Base-by-base conservation (phyloP, 2,888 invertebrate species). In the Mythimna impura region DNA sequence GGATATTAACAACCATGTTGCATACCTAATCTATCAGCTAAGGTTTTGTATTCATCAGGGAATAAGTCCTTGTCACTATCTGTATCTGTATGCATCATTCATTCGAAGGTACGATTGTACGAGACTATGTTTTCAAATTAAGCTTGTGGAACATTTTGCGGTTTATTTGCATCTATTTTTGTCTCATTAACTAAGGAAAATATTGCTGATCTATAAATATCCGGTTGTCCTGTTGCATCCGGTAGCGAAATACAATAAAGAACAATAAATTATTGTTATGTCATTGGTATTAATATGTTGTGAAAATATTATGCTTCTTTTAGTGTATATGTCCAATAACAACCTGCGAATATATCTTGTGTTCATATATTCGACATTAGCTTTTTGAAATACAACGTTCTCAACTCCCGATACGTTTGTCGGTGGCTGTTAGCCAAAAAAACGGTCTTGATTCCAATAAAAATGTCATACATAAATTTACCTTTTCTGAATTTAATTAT, bases 1-100 rank as follows among this genome's bases (percentile, higher is more conserved):
- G 90, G 89, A 86, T 92, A 92, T 88, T 85, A 88, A 90, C 85
- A 87, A 90, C 85, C 86, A 87, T 86, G 89, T 89, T 89, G 90
- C 89, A 91, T 90, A 79, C 70, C 10, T 68, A 77, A 85, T 80
- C 54, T 63, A 69, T 76, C 54, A 74, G 55, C 58, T 77, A 73
- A 61, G 73, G 69, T 80, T 85, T 83, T 83, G 83, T 85, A 88
- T 86, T 84, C 85, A 88, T 82, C 64, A 82, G 70, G 66, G 77
- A 75, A 69, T 79, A 66, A 82, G 84, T 86, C 90, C 89, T 90
- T 89, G 90, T 79, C 71, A 66, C 47, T 47, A 61, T 75, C 62
- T 52, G 64, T 52, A 25, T 68, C 40, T 63, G 52, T 64, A 88
- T 91, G 86, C 83, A 89, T 89, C 87, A 89, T 89, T 89, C 83